A percentile compares a stretch with the other conserved stretches of the same genome.
phyloP scores from a whole-genome alignment of 1,140 invertebrate genomes.

The Steinernema khuongi region DNA sequence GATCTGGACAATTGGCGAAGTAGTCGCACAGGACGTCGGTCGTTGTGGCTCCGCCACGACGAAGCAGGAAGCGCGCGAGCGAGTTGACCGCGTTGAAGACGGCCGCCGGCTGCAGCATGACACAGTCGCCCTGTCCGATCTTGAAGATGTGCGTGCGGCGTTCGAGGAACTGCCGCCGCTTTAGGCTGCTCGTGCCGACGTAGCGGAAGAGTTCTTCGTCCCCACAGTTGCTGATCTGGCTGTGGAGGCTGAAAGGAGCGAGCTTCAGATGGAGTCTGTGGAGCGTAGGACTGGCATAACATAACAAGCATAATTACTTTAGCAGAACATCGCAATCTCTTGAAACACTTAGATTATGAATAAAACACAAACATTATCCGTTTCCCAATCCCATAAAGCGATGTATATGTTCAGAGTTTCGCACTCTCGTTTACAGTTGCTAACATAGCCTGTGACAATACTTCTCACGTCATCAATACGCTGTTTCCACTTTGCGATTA shows the following conservation, averaged over 20 bases:
- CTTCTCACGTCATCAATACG: too few species aligned
- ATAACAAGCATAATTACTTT: too few species aligned
- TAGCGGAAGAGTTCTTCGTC: slow-evolving; percentile 56
- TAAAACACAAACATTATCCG: too few species aligned
- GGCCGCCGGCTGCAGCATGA: slow-evolving; percentile 49
- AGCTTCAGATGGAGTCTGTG: slow-evolving; percentile 21
- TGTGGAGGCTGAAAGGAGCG: slow-evolving; percentile 49
- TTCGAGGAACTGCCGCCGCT: slow-evolving; percentile 55
- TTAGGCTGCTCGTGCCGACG: slow-evolving; percentile 55
- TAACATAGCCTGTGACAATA: too few species aligned
- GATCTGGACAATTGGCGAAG: slow-evolving; percentile 31
- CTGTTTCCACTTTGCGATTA: too few species aligned
- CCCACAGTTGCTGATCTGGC: slow-evolving; percentile 57
- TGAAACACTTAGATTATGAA: too few species aligned
- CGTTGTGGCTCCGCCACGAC: slow-evolving; percentile 52
- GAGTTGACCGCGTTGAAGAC: slow-evolving; percentile 47
- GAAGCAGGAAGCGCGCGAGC: slow-evolving; percentile 47
- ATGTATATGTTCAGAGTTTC: too few species aligned
- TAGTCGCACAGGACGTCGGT: slow-evolving; percentile 52
- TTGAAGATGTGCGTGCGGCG: slow-evolving; percentile 54
- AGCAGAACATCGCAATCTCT: too few species aligned
- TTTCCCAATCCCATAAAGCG: too few species aligned
- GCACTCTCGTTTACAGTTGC: too few species aligned
- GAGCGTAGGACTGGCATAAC: too few species aligned
- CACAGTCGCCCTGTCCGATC: slow-evolving; percentile 46